Evolutionary conservation across 1,140 invertebrate genomes (phyloP).

Genomic region (Bombus waltoni): DNA sequence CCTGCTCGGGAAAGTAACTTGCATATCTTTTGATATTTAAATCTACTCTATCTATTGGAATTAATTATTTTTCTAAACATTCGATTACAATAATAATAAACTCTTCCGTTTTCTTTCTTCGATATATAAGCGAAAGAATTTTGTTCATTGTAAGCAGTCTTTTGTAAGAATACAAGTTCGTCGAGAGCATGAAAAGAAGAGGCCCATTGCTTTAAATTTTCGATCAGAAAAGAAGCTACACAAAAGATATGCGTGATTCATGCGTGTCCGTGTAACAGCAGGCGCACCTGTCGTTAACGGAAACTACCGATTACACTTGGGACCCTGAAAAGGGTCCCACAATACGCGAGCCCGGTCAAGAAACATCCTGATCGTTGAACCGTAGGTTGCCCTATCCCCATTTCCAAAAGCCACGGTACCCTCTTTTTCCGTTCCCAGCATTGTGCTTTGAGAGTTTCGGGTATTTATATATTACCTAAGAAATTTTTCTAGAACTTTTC

Average conservation of each 20-base stretch:
- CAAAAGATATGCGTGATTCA: conserved; percentile 46
- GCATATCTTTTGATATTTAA: neutral
- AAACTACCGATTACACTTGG: conserved; percentile 58
- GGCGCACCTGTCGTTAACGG: conserved; percentile 60
- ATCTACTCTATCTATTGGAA: neutral
- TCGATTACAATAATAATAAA: neutral
- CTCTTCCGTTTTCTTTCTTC: neutral
- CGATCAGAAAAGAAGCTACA: conserved; percentile 27
- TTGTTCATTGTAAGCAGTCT: neutral
- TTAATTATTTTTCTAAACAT: neutral
- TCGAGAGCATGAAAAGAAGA: neutral
- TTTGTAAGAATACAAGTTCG: conserved; percentile 1
- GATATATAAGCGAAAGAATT: neutral
- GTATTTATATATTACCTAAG: too few species aligned
- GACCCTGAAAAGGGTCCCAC: conserved; percentile 37
- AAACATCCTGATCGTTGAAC: neutral
- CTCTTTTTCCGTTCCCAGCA: neutral
- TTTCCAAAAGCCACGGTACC: conserved; percentile 9
- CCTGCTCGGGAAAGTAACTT: conserved; percentile 19
- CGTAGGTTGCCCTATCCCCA: neutral
- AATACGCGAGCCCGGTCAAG: neutral
- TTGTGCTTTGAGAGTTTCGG: too few species aligned
- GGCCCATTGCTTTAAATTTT: neutral
- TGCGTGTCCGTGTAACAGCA: conserved; percentile 22
- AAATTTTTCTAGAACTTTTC: too few species aligned